phyloP scores from a whole-genome alignment of 2,113 vertebrate genomes.

The Mirounga angustirostris region DNA sequence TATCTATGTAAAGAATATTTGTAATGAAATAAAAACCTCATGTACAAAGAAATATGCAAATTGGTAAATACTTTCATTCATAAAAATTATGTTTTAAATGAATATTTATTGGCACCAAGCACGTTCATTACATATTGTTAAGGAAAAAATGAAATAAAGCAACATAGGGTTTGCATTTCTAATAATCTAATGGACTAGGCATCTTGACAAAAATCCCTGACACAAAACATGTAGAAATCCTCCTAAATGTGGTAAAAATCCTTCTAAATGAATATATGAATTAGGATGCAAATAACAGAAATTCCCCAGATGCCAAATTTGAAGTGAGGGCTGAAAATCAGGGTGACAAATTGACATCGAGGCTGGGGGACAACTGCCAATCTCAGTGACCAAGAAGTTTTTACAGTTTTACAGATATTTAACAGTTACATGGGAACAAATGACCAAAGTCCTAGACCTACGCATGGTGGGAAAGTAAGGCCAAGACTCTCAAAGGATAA shows the following conservation, averaged over 20 bases:
- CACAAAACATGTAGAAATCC: background rate
- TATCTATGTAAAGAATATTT: background rate
- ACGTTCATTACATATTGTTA: conserved; percentile 39
- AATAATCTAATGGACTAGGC: background rate
- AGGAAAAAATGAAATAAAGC: conserved; percentile 49
- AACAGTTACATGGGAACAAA: background rate
- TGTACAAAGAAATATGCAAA: conserved; percentile 55
- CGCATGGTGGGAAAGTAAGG: background rate
- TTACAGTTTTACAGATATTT: background rate
- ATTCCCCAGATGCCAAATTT: background rate
- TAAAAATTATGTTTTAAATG: conserved; percentile 60
- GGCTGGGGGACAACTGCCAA: background rate
- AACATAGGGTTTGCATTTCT: background rate
- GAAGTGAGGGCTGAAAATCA: background rate
- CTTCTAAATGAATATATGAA: background rate
- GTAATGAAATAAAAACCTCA: conserved; percentile 58
- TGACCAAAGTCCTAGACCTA: background rate
- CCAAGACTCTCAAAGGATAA: background rate
- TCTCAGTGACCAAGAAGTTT: background rate
- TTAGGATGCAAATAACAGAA: background rate
- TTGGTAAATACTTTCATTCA: conserved; percentile 40
- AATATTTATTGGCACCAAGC: conserved; percentile 45
- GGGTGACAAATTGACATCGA: background rate
- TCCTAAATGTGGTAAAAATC: background rate
- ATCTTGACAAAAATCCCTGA: background rate